These are phyloP conservation scores for Aegotheles bennettii DNA, from an alignment of 2,113 vertebrate genomes.

Conservation along the genomic window DNA sequence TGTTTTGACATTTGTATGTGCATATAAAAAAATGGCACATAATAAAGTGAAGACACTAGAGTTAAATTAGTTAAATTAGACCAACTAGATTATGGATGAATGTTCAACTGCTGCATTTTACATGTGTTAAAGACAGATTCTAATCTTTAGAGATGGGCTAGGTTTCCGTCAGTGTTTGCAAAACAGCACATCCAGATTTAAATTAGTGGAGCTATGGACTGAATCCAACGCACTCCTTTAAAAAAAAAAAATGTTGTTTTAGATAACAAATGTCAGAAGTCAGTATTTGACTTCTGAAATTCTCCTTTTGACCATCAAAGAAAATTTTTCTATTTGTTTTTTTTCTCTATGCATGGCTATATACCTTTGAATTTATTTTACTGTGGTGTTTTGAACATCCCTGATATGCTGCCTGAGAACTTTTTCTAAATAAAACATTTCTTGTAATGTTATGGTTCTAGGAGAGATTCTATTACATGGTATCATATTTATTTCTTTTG, in stretches of 20 bases:
- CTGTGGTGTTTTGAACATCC: background rate
- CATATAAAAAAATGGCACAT: background rate
- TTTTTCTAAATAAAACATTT: background rate
- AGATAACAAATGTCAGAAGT: background rate
- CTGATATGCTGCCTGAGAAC: background rate
- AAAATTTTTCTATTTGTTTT: background rate
- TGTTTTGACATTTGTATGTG: background rate
- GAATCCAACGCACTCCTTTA: background rate
- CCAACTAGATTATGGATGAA: background rate
- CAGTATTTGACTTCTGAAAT: background rate
- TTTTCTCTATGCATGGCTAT: background rate
- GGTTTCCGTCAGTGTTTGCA: background rate
- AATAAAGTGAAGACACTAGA: background rate
- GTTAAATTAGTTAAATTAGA: background rate
- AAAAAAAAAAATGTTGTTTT: background rate
- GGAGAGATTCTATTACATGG: background rate
- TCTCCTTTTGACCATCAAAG: background rate
- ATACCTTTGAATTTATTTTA: background rate
- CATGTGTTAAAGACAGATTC: background rate
- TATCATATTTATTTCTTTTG: background rate
- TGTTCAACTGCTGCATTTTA: background rate
- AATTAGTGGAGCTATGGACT: background rate
- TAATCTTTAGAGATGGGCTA: background rate
- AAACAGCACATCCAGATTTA: background rate
- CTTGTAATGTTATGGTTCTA: background rate